Evolutionary conservation across 2,888 invertebrate species (phyloP), one percentile per base, ranked within the genome.

Genomic region (Caenorhabditis doughertyi): DNA sequence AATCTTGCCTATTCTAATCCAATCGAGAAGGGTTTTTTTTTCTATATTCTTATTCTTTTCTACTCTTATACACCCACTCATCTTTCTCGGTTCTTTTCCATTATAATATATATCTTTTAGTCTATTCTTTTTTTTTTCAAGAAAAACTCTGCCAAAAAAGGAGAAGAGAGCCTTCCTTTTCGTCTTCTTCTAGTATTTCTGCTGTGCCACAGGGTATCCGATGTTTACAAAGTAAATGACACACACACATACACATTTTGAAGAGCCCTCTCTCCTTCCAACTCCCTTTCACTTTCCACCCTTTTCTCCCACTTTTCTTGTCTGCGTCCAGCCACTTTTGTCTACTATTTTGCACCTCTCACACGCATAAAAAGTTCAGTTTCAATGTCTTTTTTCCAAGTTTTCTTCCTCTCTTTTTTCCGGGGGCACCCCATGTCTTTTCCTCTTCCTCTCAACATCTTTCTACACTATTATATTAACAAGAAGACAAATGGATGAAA

Each of bases 151-250:
- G 67, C 76, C 67, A 68, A 67, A 67, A 76, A 74, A 55, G 29
- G 39, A 53, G 44, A 73, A 56, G 44, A 29, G 39, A 9, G 3
- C 25, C 27, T 47, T 47, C 18, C 44, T 62, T 27, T 62, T 65
- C 29, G 16, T 8, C 55, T 53, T 67, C 62, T 47, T 39, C 60
- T 68, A 68, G 53, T 79, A 55, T 70, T 70, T 79, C 62, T 68
- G 47, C 58, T 70, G 67, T 70, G 68, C 77, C 70, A 64, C 64
- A 60, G 72, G 72, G 72, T 72, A 67, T 79, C 72, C 72, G 80
- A 80, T 80, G 80, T 80, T 80, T 80, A 80, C 80, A 80, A 80
- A 80, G 80, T 80, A 80, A 80, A 72, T 80, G 80, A 80, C 80
- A 80, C 80, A 80, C 80, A 73, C 73, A 73, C 73, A 80, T 72